A percentile compares a stretch with the other conserved stretches of the same genome.
These are phyloP conservation scores for Malacoctenus gilli DNA, from an alignment of 2,797 vertebrate genomes.

Conservation along the genomic window DNA sequence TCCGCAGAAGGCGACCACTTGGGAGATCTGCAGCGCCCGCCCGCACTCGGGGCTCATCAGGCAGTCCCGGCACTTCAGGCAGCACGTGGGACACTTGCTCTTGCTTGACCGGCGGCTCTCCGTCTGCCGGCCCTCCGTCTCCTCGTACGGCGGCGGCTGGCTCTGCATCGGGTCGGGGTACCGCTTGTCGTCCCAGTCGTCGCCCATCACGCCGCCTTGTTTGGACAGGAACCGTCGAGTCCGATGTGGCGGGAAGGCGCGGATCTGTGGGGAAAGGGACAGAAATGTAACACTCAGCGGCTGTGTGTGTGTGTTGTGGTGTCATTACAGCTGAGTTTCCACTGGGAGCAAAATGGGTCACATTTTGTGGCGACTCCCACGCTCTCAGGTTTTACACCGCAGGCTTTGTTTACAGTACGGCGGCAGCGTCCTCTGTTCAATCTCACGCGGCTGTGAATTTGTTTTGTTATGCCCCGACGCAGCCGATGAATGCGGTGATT, in stretches of 20 bases:
- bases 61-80: slow-evolving; percentile 60
- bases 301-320: background rate
- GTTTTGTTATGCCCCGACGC: background rate
- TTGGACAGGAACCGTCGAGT: background rate
- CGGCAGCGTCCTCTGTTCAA: slow-evolving; percentile 1
- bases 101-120: background rate
- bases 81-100: slow-evolving; percentile 68
- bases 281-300: background rate
- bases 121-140: background rate
- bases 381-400: slow-evolving; percentile 6
- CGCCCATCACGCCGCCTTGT: slow-evolving; percentile 56
- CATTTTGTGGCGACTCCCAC: slow-evolving; percentile 15
- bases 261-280: slow-evolving; percentile 28
- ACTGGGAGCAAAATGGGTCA: background rate
- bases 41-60: slow-evolving; percentile 78
- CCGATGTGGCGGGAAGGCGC: background rate
- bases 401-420: slow-evolving; percentile 22
- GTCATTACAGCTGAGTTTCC: background rate
- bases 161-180: slow-evolving; percentile 22
- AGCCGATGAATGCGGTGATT: background rate
- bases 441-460: slow-evolving; percentile 8
- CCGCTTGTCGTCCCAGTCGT: slow-evolving; percentile 52
- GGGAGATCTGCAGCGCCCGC: slow-evolving; percentile 70
- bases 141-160: slow-evolving; percentile 49
- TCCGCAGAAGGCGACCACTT: slow-evolving; percentile 67